Base-by-base conservation (phyloP, 2,888 invertebrate genomes). In the Aporophyla lueneburgensis region DNA sequence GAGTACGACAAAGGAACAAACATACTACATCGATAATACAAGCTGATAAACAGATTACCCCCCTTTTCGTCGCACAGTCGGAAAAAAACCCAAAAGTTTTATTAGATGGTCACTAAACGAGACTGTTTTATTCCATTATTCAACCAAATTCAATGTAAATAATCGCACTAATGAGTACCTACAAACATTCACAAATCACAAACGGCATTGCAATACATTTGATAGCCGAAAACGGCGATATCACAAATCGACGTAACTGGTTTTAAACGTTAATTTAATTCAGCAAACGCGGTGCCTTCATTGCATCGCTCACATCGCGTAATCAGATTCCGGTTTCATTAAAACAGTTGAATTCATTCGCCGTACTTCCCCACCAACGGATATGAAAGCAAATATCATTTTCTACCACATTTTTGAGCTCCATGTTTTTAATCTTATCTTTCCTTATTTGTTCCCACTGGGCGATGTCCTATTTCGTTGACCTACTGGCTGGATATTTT, bases 251-350 rank as follows among this genome's bases (percentile, higher is more conserved):
- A 49, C 27, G 5, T 54, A 62, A 73, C 53, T 76, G 59, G 53
- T 63, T 82, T 72, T 70, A 78, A 85, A 74, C 54, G 54, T 62
- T 78, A 74, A 82, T 85, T 69, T 51, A 66, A 82, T 85, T 85
- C 49, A 19, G 43, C 68, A 59, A 74, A 62, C 69, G 33, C 71
- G 69, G 46, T 66, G 43, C 83, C 66, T 54, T 46, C 58, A 81
- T 74, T 70, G 51, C 79, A 76, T 77, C 78, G 68, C 74, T 71
- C 78, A 58, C 73, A 54, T 74, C 74, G 40, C 27, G 87, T 89
- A 90, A 92, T 91, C 89, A 87, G 88, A 92, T 91, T 89, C 80
- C 84, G 85, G 76, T 92, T 92, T 91, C 92, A 93, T 93, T 92
- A 92, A 93, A 92, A 90, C 86, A 78, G 77, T 81, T 88, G 88